Percentiles rank a stretch among this genome's conserved stretches.
These are phyloP conservation scores for Melanchra persicariae DNA, from an alignment of 2,888 invertebrate species.

Conservation along the genomic window DNA sequence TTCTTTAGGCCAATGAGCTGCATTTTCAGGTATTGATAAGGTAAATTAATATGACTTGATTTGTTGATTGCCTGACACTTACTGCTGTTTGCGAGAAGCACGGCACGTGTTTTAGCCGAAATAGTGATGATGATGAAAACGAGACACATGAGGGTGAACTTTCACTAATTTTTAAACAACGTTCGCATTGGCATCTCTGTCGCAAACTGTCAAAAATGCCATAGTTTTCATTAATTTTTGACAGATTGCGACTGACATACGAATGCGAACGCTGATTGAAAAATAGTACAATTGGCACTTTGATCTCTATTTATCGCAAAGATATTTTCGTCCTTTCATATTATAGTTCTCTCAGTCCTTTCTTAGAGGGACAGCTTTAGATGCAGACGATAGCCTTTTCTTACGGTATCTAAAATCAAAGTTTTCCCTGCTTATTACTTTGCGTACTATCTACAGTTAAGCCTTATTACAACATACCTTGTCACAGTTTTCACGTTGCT, in stretches of 20 bases:
- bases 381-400: slow-evolving; percentile 4
- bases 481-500: slow-evolving; percentile 45
- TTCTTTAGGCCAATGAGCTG: slow-evolving; percentile 11
- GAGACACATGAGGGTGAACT: no score
- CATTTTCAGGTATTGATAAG: slow-evolving; percentile 10
- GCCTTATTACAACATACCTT: slow-evolving; percentile 27
- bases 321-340: no score
- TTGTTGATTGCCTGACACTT: background rate
- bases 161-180: no score
- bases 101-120: background rate
- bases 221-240: no score
- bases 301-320: no score
- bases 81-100: background rate
- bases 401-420: slow-evolving; percentile 6
- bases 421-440: slow-evolving; percentile 5
- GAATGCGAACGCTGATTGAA: no score
- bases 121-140: no score
- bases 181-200: no score
- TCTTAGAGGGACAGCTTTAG: background rate
- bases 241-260: no score
- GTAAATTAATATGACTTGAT: background rate
- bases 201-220: no score
- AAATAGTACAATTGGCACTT: no score
- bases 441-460: background rate
- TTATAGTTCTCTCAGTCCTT: background rate